Percentiles rank a stretch among this genome's conserved stretches.
phyloP scores from a whole-genome alignment of 2,797 vertebrate genomes.

The Dendrocincla tyrannina region DNA sequence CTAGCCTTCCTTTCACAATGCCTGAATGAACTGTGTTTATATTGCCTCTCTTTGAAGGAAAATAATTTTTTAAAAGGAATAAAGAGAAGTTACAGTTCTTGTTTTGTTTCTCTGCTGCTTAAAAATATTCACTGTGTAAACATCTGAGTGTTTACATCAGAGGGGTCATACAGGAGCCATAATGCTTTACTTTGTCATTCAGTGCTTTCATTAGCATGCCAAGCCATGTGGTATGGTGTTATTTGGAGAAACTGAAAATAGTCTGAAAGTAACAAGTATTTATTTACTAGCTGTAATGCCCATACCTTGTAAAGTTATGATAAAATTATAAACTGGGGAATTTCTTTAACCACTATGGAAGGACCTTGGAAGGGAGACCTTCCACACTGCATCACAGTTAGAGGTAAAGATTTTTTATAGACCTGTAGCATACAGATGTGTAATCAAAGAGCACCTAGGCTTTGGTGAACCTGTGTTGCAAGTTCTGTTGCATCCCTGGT shows the following conservation, averaged over 20 bases:
- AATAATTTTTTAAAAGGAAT: not conserved
- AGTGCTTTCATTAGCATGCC: not conserved
- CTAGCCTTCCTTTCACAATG: not conserved
- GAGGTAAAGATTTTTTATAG: not conserved
- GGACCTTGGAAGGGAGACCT: not conserved
- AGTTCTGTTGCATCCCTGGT: not conserved
- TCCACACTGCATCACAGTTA: not conserved
- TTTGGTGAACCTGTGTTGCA: fast-evolving
- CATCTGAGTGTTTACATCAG: not conserved
- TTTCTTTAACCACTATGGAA: not conserved
- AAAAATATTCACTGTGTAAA: conserved; percentile 11
- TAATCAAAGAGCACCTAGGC: not conserved
- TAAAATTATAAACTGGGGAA: not conserved
- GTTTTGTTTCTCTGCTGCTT: conserved; percentile 1
- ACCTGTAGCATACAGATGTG: not conserved
- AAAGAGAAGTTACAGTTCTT: not conserved
- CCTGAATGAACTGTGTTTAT: not conserved
- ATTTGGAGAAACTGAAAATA: not conserved
- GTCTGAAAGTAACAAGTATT: not conserved
- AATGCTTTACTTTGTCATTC: not conserved
- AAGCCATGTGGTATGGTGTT: not conserved
- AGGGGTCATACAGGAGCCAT: not conserved
- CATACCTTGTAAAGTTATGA: not conserved
- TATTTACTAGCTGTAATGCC: not conserved
- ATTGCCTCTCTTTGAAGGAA: not conserved